Evolutionary conservation across 2,113 vertebrate genomes (phyloP).

Genomic region (Pampusana beccarii): DNA sequence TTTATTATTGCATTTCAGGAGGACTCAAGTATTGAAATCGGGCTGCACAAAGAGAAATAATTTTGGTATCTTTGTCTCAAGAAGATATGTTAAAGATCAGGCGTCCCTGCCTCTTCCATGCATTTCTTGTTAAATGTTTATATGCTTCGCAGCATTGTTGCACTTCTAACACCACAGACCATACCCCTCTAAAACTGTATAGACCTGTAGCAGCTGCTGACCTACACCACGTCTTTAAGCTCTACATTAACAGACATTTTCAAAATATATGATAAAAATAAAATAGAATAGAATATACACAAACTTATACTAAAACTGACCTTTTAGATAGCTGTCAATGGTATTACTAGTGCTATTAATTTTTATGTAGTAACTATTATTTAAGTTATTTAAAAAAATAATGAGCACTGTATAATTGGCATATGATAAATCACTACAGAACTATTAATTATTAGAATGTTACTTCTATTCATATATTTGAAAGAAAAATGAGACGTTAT

Average conservation of each 20-base stretch:
- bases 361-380: not conserved
- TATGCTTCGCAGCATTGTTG: not conserved
- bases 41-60: not conserved
- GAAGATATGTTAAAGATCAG: not conserved
- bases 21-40: not conserved
- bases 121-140: not conserved
- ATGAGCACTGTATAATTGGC: not conserved
- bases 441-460: not conserved
- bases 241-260: not conserved
- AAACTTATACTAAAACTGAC: not conserved
- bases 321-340: not conserved
- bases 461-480: not conserved
- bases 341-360: not conserved
- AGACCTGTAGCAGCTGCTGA: not conserved
- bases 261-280: not conserved
- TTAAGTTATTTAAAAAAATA: not conserved
- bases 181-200: not conserved
- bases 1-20: not conserved
- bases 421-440: not conserved
- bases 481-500: not conserved
- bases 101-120: not conserved
- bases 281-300: not conserved
- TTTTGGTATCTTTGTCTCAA: not conserved
- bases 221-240: not conserved
- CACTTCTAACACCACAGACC: not conserved